Evolutionary conservation across 2,888 invertebrate genomes (phyloP).

Genomic region (Athrips mouffetella): DNA sequence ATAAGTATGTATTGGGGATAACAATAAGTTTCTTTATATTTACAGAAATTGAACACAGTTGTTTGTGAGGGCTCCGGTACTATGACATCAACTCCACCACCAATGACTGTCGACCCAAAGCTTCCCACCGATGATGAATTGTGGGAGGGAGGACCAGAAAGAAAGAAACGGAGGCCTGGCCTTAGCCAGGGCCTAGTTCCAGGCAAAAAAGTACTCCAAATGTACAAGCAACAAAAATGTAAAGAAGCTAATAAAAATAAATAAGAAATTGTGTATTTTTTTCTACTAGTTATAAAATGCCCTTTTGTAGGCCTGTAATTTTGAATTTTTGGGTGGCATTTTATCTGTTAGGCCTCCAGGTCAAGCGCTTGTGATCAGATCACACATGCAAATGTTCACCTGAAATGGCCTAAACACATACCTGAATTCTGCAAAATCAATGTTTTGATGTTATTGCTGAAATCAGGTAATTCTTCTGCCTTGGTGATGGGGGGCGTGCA

Average conservation of each 20-base stretch:
- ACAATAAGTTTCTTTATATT: conserved; percentile 23
- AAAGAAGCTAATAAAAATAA: conserved; percentile 51
- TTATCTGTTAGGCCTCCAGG: no score
- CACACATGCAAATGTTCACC: no score
- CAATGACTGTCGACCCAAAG: conserved; percentile 40
- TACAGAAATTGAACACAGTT: conserved; percentile 62
- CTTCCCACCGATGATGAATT: conserved; percentile 57
- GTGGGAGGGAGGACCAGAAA: conserved; percentile 73
- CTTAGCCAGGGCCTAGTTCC: conserved; percentile 86
- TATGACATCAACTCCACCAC: conserved; percentile 54
- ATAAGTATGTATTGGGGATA: no score
- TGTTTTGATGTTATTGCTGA: no score
- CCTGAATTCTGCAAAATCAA: no score
- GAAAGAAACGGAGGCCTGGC: conserved; percentile 86
- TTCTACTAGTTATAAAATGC: conserved; percentile 5
- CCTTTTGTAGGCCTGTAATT: no score
- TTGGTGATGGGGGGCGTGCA: no score
- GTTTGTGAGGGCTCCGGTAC: conserved; percentile 66
- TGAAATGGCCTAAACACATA: no score
- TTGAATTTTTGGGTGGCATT: no score
- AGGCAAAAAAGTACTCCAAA: conserved; percentile 90
- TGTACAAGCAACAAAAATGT: conserved; percentile 82
- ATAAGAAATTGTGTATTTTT: conserved; percentile 1
- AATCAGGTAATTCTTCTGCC: no score
- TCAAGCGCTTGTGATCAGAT: no score